Percentiles rank a stretch among this genome's conserved stretches.
These are phyloP conservation scores for Lampris megalopsis DNA, from an alignment of 2,113 vertebrate genomes.

Conservation along the genomic window DNA sequence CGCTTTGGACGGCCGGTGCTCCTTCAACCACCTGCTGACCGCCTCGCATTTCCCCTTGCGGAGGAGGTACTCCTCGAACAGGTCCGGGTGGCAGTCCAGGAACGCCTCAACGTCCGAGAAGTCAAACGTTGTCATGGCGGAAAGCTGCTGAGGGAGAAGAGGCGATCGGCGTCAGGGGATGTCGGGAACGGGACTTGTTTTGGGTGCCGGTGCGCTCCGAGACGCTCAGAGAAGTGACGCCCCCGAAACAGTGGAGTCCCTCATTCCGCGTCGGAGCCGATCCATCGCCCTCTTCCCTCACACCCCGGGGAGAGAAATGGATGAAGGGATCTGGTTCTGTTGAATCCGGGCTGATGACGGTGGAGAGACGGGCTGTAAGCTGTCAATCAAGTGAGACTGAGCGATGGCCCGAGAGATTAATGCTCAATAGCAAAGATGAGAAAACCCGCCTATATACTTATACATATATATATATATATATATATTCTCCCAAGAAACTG, in stretches of 20 bases:
- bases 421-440: slow-evolving; percentile 46
- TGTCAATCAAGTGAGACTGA: slow-evolving; percentile 62
- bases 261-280: slow-evolving; percentile 5
- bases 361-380: slow-evolving; percentile 40
- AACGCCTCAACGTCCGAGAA: slow-evolving; percentile 85
- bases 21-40: slow-evolving; percentile 79
- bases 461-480: too few relatives aligned
- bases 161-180: background rate
- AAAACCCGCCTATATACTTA: slow-evolving; percentile 37
- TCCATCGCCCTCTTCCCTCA: slow-evolving; percentile 9
- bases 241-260: slow-evolving; percentile 29
- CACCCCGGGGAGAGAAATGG: slow-evolving; percentile 16
- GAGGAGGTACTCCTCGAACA: slow-evolving; percentile 83
- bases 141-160: slow-evolving; percentile 22
- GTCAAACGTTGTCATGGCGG: slow-evolving; percentile 81
- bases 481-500: slow-evolving; percentile 39
- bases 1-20: slow-evolving; percentile 74
- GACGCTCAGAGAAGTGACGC: slow-evolving; percentile 38
- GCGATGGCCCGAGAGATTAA: slow-evolving; percentile 40
- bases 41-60: slow-evolving; percentile 81
- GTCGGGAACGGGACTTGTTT: too few relatives aligned
- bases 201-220: background rate
- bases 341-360: slow-evolving; percentile 40
- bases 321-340: slow-evolving; percentile 29
- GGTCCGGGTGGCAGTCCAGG: slow-evolving; percentile 83